Percentiles rank a stretch among this genome's conserved stretches.
Evolutionary conservation across 2,797 vertebrate genomes (phyloP).

Genomic region (Chaunax sp.): DNA sequence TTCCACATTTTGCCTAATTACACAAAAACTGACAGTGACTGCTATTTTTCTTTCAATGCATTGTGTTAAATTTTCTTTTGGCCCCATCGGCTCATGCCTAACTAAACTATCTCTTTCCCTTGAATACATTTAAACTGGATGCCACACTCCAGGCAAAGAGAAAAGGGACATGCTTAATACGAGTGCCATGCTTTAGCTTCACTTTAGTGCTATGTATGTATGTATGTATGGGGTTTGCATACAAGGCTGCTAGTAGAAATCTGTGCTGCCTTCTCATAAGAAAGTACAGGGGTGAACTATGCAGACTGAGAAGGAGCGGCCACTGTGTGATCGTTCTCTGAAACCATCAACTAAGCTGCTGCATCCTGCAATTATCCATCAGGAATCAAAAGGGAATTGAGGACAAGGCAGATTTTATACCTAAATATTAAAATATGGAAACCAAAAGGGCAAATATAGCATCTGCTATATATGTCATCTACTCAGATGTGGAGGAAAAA

Average conservation of each 20-base stretch:
- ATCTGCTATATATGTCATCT: background rate
- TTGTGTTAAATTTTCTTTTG: background rate
- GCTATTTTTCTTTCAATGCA: background rate
- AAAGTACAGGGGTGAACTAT: conserved; percentile 40
- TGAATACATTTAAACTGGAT: conserved; percentile 6
- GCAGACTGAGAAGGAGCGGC: conserved; percentile 50
- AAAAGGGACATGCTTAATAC: conserved; percentile 34
- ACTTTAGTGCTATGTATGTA: conserved; percentile 15
- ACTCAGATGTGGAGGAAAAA: conserved; percentile 1
- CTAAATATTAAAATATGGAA: conserved; percentile 41
- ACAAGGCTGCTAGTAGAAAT: conserved; percentile 17
- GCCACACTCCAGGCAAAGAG: conserved; percentile 17
- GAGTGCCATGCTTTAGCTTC: conserved; percentile 29
- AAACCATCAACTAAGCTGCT: conserved; percentile 46
- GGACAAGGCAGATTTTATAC: conserved; percentile 6
- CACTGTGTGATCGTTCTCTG: conserved; percentile 35
- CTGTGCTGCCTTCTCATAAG: conserved; percentile 24
- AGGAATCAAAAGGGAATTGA: conserved; percentile 23
- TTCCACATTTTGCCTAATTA: no score
- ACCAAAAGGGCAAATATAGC: conserved; percentile 19
- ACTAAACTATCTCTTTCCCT: background rate
- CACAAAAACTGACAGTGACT: background rate
- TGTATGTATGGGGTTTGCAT: conserved; percentile 24
- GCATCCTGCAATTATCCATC: conserved; percentile 59
- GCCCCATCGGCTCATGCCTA: background rate